Evolutionary conservation across 2,113 vertebrate species (phyloP), one percentile per base, ranked within the genome.

Genomic region (Phrynocephalus versicolor): DNA sequence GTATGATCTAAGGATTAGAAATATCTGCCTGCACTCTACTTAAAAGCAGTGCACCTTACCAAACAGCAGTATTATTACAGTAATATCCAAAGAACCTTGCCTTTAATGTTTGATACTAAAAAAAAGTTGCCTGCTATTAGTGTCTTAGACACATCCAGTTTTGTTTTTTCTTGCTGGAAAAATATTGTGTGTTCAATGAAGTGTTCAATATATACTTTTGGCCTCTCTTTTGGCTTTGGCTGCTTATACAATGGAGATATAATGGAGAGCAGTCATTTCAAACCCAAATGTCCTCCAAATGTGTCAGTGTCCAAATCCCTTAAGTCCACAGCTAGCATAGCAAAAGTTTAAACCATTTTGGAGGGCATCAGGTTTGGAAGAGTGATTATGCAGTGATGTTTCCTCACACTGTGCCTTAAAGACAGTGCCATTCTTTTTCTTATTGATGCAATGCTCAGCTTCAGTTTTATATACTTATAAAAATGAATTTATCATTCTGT

Each of bases 381-480:
- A 60, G 9, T 14, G 5, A 51, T 30, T 75, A 80, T 15, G 65
- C 39, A 67, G 12, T 51, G 15, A 12, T 69, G 30, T 2, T 41
- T 60, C 35, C 25, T 55, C 19, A 15, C 6, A 8, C 14, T 12
- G 21, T 45, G 37, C 58, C 37, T 64, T 35, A 74, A 39, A 33
- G n/a, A 79, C 21, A 57, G n/a, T 57, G 39, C 19, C 27, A 8
- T 60, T 74, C 10, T 83, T 39, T 64, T 60, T 39, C 25, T 67
- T 18, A 41, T 73, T 25, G 27, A 15, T 6, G 51, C 57, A 72
- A 67, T 39, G 25, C 69, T 51, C 64, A 55, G 19, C 19, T 41
- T 85, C 64, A 74, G 41, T 64, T 55, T 33, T 80, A 74, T 86
- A 41, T 73, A 37, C 81, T 79, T 73, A 27, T 10, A 73, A 39